These are phyloP conservation scores for Charanyca ferruginea DNA, from an alignment of 2,888 invertebrate species.

Conservation along the genomic window DNA sequence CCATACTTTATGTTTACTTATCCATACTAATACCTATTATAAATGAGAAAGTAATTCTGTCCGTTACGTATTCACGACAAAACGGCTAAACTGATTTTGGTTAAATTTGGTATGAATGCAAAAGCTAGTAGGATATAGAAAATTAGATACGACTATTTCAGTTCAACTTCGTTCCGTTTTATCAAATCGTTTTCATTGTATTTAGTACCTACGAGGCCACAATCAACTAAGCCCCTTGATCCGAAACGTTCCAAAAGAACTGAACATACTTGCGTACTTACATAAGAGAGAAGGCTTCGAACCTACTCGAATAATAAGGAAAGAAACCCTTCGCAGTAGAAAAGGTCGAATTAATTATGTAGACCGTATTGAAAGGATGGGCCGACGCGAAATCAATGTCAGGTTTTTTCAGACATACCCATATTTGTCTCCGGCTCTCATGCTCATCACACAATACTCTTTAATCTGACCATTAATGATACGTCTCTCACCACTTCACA, in stretches of 20 bases:
- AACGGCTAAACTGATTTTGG: no score
- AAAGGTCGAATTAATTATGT: constrained; percentile 63
- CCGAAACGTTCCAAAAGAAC: constrained; percentile 30
- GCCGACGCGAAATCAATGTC: constrained; percentile 63
- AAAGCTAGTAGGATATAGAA: no score
- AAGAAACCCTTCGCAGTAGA: constrained; percentile 46
- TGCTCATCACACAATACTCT: constrained; percentile 54
- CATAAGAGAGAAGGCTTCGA: constrained; percentile 19
- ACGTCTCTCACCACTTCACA: constrained; percentile 65
- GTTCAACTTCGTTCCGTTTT: constrained; percentile 23
- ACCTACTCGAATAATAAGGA: constrained; percentile 47
- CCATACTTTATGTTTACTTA: no score
- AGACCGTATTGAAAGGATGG: constrained; percentile 60
- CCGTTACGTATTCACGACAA: no score
- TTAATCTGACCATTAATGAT: constrained; percentile 74
- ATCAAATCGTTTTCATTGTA: constrained; percentile 22
- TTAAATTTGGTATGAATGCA: no score
- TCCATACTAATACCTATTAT: no score
- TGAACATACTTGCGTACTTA: constrained; percentile 27
- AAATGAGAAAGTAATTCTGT: no score
- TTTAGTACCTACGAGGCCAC: constrained; percentile 8
- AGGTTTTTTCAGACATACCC: constrained; percentile 64
- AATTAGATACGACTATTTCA: constrained; percentile 19
- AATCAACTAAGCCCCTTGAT: constrained; percentile 28
- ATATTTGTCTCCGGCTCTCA: constrained; percentile 61